Evolutionary conservation across 2,113 vertebrate genomes (phyloP).

Genomic region (Poecile atricapillus): DNA sequence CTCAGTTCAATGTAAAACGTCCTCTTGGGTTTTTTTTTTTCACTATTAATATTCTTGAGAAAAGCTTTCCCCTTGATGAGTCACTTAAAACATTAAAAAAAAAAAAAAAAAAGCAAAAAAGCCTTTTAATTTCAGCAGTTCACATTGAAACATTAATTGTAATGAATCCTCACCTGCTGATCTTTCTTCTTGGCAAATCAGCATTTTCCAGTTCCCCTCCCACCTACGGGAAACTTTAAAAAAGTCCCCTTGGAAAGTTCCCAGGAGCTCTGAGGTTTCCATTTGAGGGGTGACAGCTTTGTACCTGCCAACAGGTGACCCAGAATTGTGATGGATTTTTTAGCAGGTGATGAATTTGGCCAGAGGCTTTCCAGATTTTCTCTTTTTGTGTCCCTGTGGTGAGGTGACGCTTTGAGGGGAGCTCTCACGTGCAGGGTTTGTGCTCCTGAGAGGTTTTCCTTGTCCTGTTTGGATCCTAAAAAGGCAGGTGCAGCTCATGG

Average conservation of each 20-base stretch:
- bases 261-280: background rate
- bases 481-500: too few species aligned
- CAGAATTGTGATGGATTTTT: fast-evolving
- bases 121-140: background rate
- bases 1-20: background rate
- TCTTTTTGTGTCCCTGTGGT: background rate
- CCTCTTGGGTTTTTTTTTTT: background rate
- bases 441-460: background rate
- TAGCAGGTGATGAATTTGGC: background rate
- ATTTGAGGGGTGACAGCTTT: background rate
- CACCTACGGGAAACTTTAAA: background rate
- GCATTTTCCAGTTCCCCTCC: background rate
- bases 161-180: background rate
- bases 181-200: background rate
- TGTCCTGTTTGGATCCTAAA: too few species aligned
- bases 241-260: background rate
- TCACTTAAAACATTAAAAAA: background rate
- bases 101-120: background rate
- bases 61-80: background rate
- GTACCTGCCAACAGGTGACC: background rate
- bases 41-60: background rate
- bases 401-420: background rate
- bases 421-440: background rate
- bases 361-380: background rate
- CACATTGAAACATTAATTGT: background rate